Percentiles rank a stretch among this genome's conserved stretches.
Evolutionary conservation across 35 echinoderm and acorn worm genomes (phyloP).

Genomic region (Hemicentrotus pulcherrimus): DNA sequence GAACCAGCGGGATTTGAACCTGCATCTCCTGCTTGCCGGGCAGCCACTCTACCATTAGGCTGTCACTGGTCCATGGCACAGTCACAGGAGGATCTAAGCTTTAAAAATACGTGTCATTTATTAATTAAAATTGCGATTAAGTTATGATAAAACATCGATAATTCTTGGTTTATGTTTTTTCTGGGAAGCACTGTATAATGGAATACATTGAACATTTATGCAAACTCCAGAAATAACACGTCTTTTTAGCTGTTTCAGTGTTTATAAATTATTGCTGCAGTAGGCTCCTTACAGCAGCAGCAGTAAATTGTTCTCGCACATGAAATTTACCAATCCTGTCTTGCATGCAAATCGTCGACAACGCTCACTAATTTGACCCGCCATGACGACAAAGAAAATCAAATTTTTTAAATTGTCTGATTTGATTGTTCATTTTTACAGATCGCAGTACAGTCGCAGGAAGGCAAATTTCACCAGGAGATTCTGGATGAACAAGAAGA

Average conservation of each 20-base stretch:
- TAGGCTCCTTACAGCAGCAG: too few species aligned
- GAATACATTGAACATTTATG: too few species aligned
- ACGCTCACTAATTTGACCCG: background rate
- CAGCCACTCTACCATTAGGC: too few species aligned
- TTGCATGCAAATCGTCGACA: background rate
- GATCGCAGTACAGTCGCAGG: constrained; percentile 63
- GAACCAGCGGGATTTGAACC: too few species aligned
- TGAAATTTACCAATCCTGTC: background rate
- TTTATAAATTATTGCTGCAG: background rate
- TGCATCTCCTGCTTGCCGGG: too few species aligned
- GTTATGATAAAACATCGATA: too few species aligned
- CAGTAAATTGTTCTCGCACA: background rate
- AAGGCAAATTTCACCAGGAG: constrained; percentile 83
- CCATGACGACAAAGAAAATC: background rate
- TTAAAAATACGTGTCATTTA: too few species aligned
- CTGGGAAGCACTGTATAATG: too few species aligned
- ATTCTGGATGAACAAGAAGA: constrained; percentile 90
- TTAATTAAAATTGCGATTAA: too few species aligned
- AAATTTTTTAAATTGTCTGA: background rate
- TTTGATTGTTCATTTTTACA: constrained; percentile 36
- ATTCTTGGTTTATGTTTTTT: too few species aligned
- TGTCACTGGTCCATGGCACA: too few species aligned
- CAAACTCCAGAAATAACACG: background rate
- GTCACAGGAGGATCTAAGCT: too few species aligned
- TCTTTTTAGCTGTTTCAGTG: background rate